Evolutionary conservation across 2,888 invertebrate genomes (phyloP).

Genomic region (Tachina grossa): DNA sequence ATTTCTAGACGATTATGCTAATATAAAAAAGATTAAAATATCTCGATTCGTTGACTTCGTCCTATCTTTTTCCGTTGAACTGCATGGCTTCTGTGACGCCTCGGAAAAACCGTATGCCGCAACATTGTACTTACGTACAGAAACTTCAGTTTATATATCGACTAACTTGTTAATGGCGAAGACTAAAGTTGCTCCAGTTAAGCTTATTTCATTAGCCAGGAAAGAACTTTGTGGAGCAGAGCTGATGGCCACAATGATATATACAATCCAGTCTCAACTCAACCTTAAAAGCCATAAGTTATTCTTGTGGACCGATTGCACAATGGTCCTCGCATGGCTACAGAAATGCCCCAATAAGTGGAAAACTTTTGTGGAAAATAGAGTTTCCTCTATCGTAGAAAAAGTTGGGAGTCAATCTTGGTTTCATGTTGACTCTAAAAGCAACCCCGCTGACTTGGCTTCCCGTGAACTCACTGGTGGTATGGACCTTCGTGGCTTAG

Average conservation of each 20-base stretch:
- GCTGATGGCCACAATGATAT: constrained; percentile 8
- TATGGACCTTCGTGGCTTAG: constrained; percentile 11
- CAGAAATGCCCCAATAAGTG: neutral
- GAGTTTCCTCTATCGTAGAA: neutral
- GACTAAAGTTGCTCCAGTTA: neutral
- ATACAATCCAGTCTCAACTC: constrained; percentile 1
- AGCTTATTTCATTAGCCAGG: constrained; percentile 9
- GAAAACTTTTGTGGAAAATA: constrained; percentile 20
- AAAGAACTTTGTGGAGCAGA: constrained; percentile 22
- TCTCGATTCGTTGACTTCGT: neutral
- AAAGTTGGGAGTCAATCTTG: no score
- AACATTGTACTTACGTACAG: no score
- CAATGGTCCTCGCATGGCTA: constrained; percentile 7
- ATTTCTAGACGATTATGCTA: neutral
- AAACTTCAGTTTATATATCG: no score
- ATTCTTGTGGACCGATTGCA: constrained; percentile 4
- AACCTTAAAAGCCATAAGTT: neutral
- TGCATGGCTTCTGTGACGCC: neutral
- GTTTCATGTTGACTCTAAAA: no score
- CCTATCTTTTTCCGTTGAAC: neutral
- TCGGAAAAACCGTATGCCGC: no score
- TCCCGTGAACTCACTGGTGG: neutral
- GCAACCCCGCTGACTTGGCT: constrained; percentile 12
- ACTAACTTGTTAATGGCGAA: no score
- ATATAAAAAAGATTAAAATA: neutral